Base-by-base conservation (phyloP, 2,888 invertebrate genomes). In the Tupiocoris notatus region DNA sequence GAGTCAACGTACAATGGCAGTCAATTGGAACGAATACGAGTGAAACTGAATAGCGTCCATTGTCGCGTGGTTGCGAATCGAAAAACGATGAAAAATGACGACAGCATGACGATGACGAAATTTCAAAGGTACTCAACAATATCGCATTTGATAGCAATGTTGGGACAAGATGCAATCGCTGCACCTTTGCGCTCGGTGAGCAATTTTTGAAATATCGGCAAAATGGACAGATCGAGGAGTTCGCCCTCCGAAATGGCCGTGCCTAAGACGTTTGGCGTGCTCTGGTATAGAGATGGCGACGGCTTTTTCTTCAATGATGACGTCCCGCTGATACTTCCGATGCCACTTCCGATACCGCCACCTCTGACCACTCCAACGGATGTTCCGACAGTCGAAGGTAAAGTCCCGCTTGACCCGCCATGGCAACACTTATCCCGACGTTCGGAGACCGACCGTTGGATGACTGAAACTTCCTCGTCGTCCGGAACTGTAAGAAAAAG, bases 131-230 rank as follows among this genome's bases (percentile, higher is more conserved):
- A 95, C 83, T 95, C 95, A 81, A 95, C 95, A 82, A 96, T 95
- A 87, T 95, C 95, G 88, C 95, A 95, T 86, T 95, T 95, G 82
- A 96, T 95, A 79, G 95, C 94, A 86, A 95, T 95, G 87, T 95
- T 95, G 24, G 95, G 95, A 84, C 95, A 95, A 82, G 95, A 95
- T 81, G 94, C 90, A 75, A 94, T 93, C 80, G 90, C 91, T 25
- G 88, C 89, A 54, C 91, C 88, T 81, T 93, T 93, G 79, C 94
- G 87, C 83, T 94, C 94, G 1, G 92, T 93, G 67, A 94, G 87
- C n/a, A 94, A 87, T 84, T 95, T 95, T 82, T 95, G 93, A 86
- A 95, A 95, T 83, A 95, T 95, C 16, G 95, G 95, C 81, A 95
- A 85, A 81, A 95, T 94, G 79, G 94, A 93, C 68, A 91, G 90